Evolutionary conservation across 2,888 invertebrate species (phyloP).

Genomic region (Thecophora atra): DNA sequence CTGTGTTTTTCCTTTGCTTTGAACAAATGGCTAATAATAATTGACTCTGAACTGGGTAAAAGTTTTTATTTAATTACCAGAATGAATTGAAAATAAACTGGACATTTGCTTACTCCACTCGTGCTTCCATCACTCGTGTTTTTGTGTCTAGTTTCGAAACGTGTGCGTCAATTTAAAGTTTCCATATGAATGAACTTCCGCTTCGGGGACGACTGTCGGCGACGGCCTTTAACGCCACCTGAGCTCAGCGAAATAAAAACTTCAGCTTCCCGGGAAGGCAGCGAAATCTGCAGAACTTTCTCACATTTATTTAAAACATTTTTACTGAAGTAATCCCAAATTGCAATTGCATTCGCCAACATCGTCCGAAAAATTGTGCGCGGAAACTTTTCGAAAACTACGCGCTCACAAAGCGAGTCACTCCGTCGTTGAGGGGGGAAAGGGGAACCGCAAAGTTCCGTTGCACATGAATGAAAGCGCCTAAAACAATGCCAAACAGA

Average conservation of each 20-base stretch:
- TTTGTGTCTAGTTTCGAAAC: neutral
- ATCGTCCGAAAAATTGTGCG: constrained; percentile 7
- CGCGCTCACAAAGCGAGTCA: neutral
- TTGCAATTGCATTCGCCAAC: constrained; percentile 27
- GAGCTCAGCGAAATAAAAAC: constrained; percentile 11
- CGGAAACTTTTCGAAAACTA: neutral
- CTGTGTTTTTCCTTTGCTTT: too few relatives aligned
- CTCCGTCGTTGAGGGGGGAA: neutral
- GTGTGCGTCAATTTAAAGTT: neutral
- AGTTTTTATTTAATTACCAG: neutral
- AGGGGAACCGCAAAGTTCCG: neutral
- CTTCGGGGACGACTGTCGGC: neutral
- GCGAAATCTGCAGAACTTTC: constrained; percentile 4
- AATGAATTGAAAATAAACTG: too few relatives aligned
- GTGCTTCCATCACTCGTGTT: neutral
- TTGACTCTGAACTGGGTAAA: neutral
- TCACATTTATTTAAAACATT: constrained; percentile 26
- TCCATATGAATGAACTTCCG: neutral
- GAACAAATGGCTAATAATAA: neutral
- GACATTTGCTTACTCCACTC: too few relatives aligned
- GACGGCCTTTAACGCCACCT: neutral
- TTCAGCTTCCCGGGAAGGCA: neutral
- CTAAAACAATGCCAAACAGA: neutral
- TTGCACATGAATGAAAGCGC: neutral
- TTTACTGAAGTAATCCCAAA: constrained; percentile 14